Conservation (phyloP, 2,797 vertebrate genomes). For the Margarornis squamiger region DNA sequence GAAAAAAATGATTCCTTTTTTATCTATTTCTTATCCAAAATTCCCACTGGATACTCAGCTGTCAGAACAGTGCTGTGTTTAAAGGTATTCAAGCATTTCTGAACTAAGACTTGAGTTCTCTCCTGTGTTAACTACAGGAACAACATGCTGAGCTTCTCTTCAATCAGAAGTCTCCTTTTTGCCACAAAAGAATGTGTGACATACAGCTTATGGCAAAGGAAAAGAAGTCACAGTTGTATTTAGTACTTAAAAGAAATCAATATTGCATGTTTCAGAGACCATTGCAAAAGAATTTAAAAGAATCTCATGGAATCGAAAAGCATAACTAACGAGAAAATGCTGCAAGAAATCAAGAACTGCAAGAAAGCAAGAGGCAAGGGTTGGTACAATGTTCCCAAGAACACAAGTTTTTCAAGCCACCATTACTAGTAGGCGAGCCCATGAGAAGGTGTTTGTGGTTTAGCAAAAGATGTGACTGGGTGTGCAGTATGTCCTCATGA, state of each 20-base stretch:
- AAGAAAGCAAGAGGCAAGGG: background rate
- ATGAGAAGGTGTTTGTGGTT: background rate
- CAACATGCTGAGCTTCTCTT: slow-evolving; percentile 20
- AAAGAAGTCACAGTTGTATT: slow-evolving; percentile 2
- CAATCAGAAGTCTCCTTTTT: slow-evolving; percentile 14
- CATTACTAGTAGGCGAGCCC: background rate
- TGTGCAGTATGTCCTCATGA: background rate
- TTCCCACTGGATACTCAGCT: slow-evolving; percentile 29
- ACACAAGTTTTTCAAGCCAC: background rate
- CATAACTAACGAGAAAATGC: background rate
- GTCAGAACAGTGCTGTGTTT: slow-evolving; percentile 21
- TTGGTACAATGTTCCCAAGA: background rate
- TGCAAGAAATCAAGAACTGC: background rate
- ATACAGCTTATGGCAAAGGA: background rate
- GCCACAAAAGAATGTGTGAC: background rate
- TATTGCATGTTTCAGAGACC: background rate
- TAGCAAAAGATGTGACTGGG: background rate
- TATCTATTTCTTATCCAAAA: slow-evolving; percentile 30
- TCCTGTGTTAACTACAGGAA: slow-evolving; percentile 36
- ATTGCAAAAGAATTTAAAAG: slow-evolving; percentile 12
- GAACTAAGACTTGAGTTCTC: slow-evolving; percentile 1
- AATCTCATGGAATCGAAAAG: background rate
- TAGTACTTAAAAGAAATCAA: background rate
- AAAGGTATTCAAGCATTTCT: slow-evolving; percentile 34
- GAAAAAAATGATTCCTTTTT: slow-evolving; percentile 10